These are phyloP conservation scores for Heliocidaris tuberculata DNA, from an alignment of 35 echinoderm and acorn worm species.

Conservation along the genomic window DNA sequence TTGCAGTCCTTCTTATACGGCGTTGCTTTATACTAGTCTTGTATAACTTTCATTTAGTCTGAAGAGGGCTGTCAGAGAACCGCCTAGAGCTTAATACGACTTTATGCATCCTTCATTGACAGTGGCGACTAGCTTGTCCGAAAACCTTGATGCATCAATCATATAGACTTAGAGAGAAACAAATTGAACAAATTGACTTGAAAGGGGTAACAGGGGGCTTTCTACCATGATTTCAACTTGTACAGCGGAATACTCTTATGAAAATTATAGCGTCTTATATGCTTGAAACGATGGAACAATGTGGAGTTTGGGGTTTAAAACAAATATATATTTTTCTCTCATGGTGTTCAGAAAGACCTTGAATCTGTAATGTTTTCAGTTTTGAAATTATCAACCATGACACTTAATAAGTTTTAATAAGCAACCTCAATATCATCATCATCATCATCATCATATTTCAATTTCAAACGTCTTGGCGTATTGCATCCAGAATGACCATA, in stretches of 20 bases:
- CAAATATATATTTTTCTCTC: too few relatives aligned
- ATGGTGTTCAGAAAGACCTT: background rate
- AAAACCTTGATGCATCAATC: background rate
- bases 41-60: too few relatives aligned
- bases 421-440: too few relatives aligned
- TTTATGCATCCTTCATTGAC: background rate
- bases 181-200: conserved; percentile 13
- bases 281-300: background rate
- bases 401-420: too few relatives aligned
- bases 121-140: background rate
- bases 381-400: too few relatives aligned
- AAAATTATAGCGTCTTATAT: background rate
- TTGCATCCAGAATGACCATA: too few relatives aligned
- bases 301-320: too few relatives aligned
- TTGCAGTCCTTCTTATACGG: too few relatives aligned
- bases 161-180: background rate
- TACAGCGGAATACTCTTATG: background rate
- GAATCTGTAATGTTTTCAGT: background rate
- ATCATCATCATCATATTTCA: too few relatives aligned
- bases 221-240: background rate
- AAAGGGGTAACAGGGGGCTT: background rate
- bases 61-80: background rate
- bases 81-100: background rate
- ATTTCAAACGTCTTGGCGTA: too few relatives aligned
- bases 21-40: too few relatives aligned